Base-by-base conservation (phyloP, 1,140 invertebrate genomes). In the Drepana arcuata region DNA sequence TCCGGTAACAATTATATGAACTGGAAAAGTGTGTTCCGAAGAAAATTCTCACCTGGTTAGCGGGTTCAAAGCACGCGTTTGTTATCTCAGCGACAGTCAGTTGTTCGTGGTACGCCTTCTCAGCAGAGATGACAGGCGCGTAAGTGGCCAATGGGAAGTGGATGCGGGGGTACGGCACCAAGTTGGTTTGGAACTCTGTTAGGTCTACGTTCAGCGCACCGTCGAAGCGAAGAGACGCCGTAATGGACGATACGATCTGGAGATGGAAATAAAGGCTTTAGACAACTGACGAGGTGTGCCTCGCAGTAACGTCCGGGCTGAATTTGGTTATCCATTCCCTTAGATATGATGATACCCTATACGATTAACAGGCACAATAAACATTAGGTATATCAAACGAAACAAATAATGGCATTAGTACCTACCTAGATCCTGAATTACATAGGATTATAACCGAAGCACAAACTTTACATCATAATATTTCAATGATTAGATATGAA, bases 131-230 rank as follows among this genome's bases (percentile, higher is more conserved):
- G 33, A 93, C 89, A 3, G 92, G 92, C 13, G 92, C 90, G 61
- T 92, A 93, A 1, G 92, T 92, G 7, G 89, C 91, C 37, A 93
- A 80, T 13, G 90, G 90, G 88, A 92, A 94, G 62, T 92, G 92
- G 66, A 93, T 93, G 45, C 92, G 84, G 12, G 92, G 92, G 69
- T 93, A 93, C 11, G 92, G 92, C 33, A 94, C 92, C 72, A 94
- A 84, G 72, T 94, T 94, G 14, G 93, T 94, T 74, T 93, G 93
- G 85, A 96, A 96, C 83, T 96, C 94, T 7, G 92, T 95, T 35
- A 96, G 84, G 75, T 96, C 94, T 34, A 94, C 93, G 74, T 94
- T 96, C 2, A 95, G 83, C 2, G 93, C 93, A 45, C 93, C 93
- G 67, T 95, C 93, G 77, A 96, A 96, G 28, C 94, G 86, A 1